phyloP scores from a whole-genome alignment of 2,797 vertebrate genomes.

The Hipposideros larvatus region DNA sequence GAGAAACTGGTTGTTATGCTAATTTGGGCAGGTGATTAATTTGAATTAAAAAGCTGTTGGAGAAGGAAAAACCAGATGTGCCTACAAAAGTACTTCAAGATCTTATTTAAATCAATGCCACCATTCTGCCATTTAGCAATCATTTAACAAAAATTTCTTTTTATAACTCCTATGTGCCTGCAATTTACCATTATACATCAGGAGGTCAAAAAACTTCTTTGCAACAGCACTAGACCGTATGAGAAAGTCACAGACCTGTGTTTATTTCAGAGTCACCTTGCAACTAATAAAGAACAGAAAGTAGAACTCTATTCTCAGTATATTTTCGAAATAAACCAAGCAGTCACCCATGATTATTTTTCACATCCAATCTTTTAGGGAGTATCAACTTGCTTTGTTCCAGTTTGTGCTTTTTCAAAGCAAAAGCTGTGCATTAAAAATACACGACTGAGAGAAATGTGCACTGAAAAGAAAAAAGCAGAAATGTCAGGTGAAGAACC shows the following conservation, averaged over 20 bases:
- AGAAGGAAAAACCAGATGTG: conserved; percentile 58
- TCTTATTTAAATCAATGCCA: conserved; percentile 58
- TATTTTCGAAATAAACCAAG: conserved; percentile 77
- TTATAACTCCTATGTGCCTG: conserved; percentile 7
- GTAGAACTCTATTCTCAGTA: conserved; percentile 50
- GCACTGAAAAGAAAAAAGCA: neutral
- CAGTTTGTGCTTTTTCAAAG: conserved; percentile 62
- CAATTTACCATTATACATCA: conserved; percentile 8
- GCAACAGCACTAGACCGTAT: neutral
- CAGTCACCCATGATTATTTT: conserved; percentile 77
- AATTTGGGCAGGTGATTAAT: conserved; percentile 60
- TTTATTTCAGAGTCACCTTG: conserved; percentile 67
- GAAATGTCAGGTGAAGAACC: neutral
- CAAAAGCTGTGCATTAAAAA: conserved; percentile 54
- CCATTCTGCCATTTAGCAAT: conserved; percentile 54
- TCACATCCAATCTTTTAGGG: conserved; percentile 64
- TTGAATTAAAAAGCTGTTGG: conserved; percentile 55
- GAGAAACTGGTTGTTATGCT: neutral
- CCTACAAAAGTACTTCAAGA: conserved; percentile 44
- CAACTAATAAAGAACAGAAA: conserved; percentile 72
- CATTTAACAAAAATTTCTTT: conserved; percentile 28
- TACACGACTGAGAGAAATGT: neutral
- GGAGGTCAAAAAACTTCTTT: conserved; percentile 62
- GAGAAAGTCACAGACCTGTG: conserved; percentile 24
- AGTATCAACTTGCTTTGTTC: conserved; percentile 68